These are phyloP conservation scores for Marmota flaviventris DNA, from an alignment of 2,113 vertebrate species.

Conservation along the genomic window DNA sequence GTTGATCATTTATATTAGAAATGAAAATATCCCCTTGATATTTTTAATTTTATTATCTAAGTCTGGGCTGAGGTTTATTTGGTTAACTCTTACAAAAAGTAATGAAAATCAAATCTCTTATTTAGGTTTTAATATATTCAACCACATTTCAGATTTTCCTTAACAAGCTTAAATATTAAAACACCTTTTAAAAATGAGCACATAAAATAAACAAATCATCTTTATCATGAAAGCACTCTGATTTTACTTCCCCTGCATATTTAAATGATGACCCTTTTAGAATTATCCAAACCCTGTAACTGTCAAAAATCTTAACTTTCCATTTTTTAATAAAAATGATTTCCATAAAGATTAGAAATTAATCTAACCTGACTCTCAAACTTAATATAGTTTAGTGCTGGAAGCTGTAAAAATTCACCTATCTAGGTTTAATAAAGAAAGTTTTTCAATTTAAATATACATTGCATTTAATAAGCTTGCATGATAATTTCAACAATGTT, in stretches of 20 bases:
- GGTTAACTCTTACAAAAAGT: constrained; percentile 81
- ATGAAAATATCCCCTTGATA: constrained; percentile 84
- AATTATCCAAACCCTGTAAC: constrained; percentile 75
- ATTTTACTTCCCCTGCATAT: constrained; percentile 86
- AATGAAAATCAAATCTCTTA: constrained; percentile 89
- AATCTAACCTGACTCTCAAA: constrained; percentile 86
- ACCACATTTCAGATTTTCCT: constrained; percentile 82
- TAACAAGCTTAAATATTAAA: constrained; percentile 83
- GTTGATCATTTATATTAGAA: constrained; percentile 81
- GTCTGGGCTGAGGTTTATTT: constrained; percentile 84
- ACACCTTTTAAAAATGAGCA: constrained; percentile 76
- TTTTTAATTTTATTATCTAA: constrained; percentile 86
- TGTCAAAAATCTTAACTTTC: constrained; percentile 83
- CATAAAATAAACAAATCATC: constrained; percentile 82
- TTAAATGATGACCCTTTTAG: constrained; percentile 82
- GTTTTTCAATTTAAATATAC: constrained; percentile 95
- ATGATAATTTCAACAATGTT: constrained; percentile 92
- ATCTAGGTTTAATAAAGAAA: constrained; percentile 91
- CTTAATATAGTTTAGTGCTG: constrained; percentile 92
- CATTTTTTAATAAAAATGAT: constrained; percentile 88
- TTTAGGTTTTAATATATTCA: constrained; percentile 82
- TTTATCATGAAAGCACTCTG: constrained; percentile 79
- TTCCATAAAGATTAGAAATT: constrained; percentile 89
- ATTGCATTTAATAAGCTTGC: constrained; percentile 92
- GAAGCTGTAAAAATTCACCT: constrained; percentile 92